Conservation (phyloP, 2,797 vertebrate species). For the Tadarida brasiliensis region DNA sequence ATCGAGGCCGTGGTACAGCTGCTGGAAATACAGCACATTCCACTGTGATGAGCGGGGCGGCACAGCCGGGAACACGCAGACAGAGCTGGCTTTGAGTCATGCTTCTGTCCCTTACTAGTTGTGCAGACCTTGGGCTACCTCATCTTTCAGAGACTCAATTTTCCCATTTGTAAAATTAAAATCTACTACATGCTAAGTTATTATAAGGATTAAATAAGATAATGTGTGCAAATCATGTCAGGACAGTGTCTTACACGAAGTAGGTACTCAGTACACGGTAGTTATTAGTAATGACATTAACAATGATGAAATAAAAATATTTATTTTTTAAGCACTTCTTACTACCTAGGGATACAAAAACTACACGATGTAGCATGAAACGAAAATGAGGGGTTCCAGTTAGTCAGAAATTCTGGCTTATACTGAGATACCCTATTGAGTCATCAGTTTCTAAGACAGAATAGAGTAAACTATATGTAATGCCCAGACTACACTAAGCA, state of each 20-base stretch:
- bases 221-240: background rate
- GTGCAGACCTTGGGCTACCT: background rate
- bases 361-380: background rate
- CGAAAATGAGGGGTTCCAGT: background rate
- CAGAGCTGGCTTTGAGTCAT: background rate
- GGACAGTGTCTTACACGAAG: background rate
- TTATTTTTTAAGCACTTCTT: background rate
- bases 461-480: background rate
- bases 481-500: background rate
- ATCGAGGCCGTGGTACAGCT: background rate
- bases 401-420: background rate
- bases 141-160: slow-evolving; percentile 46
- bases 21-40: slow-evolving; percentile 28
- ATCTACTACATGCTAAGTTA: background rate
- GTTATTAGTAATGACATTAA: background rate
- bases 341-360: background rate
- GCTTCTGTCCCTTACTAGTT: background rate
- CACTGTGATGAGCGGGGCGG: background rate
- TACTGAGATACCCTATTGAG: background rate
- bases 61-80: background rate
- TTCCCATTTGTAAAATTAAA: slow-evolving; percentile 46
- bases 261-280: background rate
- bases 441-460: slow-evolving; percentile 9
- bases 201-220: background rate
- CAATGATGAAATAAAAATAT: background rate